phyloP scores from a whole-genome alignment of 2,113 vertebrate genomes.

The Calcarius ornatus region DNA sequence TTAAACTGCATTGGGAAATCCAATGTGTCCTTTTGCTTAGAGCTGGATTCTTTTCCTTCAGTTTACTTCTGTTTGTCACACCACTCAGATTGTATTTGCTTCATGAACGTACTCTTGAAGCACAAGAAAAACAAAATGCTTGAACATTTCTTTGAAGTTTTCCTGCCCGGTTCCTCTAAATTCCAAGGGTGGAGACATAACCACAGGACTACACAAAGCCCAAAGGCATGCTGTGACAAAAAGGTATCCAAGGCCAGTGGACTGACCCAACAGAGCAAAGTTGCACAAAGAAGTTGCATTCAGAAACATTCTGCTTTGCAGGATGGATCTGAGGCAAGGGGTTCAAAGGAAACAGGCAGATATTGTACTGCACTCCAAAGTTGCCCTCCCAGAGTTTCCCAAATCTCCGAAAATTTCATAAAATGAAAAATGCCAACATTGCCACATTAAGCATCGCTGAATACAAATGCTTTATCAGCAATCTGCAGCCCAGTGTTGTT shows the following conservation, averaged over 20 bases:
- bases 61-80: slow-evolving; percentile 3
- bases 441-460: slow-evolving; percentile 56
- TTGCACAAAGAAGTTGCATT: slow-evolving; percentile 57
- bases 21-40: neutral
- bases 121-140: slow-evolving; percentile 15
- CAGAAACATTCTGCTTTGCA: slow-evolving; percentile 48
- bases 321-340: slow-evolving; percentile 38
- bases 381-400: slow-evolving; percentile 51
- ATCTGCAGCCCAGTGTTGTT: slow-evolving; percentile 61
- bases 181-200: slow-evolving; percentile 58
- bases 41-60: neutral
- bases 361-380: slow-evolving; percentile 28
- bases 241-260: slow-evolving; percentile 51
- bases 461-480: slow-evolving; percentile 66
- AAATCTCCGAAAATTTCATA: slow-evolving; percentile 66
- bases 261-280: slow-evolving; percentile 55
- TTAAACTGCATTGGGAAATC: neutral
- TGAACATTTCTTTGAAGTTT: slow-evolving; percentile 57
- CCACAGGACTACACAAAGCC: slow-evolving; percentile 48
- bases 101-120: neutral
- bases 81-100: neutral
- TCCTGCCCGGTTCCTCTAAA: slow-evolving; percentile 28
- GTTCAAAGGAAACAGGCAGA: slow-evolving; percentile 58
- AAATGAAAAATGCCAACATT: slow-evolving; percentile 62
- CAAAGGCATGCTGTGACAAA: slow-evolving; percentile 54